Evolutionary conservation across 1,140 invertebrate species (phyloP), one percentile per base, ranked within the genome.

Genomic region (Latrodectus geometricus): DNA sequence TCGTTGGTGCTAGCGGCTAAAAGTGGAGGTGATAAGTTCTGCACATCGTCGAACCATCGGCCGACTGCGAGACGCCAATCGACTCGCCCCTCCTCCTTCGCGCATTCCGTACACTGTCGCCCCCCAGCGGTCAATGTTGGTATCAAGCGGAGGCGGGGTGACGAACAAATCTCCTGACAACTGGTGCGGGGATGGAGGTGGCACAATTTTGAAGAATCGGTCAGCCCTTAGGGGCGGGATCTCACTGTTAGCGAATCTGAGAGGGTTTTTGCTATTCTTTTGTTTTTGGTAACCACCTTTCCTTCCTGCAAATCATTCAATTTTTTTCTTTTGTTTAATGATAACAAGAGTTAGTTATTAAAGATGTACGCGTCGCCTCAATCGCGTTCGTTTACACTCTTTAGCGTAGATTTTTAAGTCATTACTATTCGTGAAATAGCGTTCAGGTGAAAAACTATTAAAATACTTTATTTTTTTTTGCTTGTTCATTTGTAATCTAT

Each of bases 191-290:
- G 17, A 50, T 52, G 17, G 72, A 21, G 76, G 54, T 48, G 76
- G 65, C 21, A 56, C 15, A 50, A 75, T 20, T 70, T 68, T 69
- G 73, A 69, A 70, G 74, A 77, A 72, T 69, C 48, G 83, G 56
- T 76, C 82, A 35, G 72, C 82, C 82, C 77, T 54, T 81, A 14
- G 82, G 73, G 82, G 78, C 82, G 82, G 82, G 82, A 74, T 76
- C 76, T 75, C 82, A 49, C 56, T 83, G 74, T 83, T 83, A 76
- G 82, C 82, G 82, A 84, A 84, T 84, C 82, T 84, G 82, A 76
- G 73, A 68, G 61, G 20, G 72, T 35, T 76, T 84, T 84, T 84
- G 56, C 70, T 50, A 11, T 74, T 52, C 35, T 74, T 52, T 35
- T 74, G 35, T 49, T 79, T 79, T 79, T 66, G 61, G 66, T 75